Percentiles rank a stretch among this genome's conserved stretches.
Conservation (phyloP, 1,140 invertebrate species). For the Chrysomallon squamiferum region DNA sequence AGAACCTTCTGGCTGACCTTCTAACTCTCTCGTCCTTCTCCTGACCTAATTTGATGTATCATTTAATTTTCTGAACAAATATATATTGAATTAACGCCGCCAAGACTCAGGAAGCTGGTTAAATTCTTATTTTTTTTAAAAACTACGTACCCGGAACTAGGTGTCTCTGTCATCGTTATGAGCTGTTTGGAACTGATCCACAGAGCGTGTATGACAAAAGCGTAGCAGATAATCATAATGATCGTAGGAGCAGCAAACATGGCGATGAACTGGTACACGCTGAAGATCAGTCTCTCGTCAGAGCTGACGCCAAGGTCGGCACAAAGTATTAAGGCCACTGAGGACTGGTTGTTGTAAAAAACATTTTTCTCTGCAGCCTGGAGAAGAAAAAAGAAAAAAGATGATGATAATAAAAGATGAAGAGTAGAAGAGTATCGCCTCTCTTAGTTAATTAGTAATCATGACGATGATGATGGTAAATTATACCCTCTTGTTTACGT, state of each 20-base stretch:
- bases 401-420: neutral
- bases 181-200: slow-evolving; percentile 66
- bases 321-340: slow-evolving; percentile 61
- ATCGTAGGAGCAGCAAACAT: slow-evolving; percentile 66
- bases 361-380: slow-evolving; percentile 54
- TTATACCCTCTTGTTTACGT: too few relatives aligned
- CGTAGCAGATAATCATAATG: slow-evolving; percentile 67
- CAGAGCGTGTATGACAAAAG: slow-evolving; percentile 66
- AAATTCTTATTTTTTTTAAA: too few relatives aligned
- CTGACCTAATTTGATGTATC: too few relatives aligned
- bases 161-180: slow-evolving; percentile 28
- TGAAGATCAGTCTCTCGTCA: slow-evolving; percentile 47
- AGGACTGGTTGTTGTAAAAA: slow-evolving; percentile 58
- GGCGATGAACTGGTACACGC: slow-evolving; percentile 65
- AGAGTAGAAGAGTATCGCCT: too few relatives aligned
- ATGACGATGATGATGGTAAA: too few relatives aligned
- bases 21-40: too few relatives aligned
- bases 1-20: too few relatives aligned
- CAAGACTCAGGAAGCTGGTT: too few relatives aligned
- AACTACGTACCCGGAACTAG: neutral
- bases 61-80: too few relatives aligned
- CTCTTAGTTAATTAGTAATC: too few relatives aligned
- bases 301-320: slow-evolving; percentile 43
- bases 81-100: too few relatives aligned
- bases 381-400: slow-evolving; percentile 9